Evolutionary conservation across 1,140 invertebrate genomes (phyloP), one percentile per base, ranked within the genome.

Genomic region (Eriocheir sinensis): DNA sequence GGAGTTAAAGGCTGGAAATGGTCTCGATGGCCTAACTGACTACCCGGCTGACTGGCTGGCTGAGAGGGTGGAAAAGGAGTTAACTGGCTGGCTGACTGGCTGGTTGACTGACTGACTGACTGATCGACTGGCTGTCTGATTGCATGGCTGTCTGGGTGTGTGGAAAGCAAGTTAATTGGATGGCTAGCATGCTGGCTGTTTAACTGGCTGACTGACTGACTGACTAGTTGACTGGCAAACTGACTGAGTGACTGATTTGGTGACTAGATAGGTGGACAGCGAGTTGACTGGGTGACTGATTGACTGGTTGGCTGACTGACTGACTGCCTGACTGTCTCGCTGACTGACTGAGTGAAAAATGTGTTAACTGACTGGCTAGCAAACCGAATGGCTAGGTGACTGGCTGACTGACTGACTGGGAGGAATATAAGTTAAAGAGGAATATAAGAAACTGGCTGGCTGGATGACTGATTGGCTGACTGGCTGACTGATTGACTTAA

Each of bases 1-100:
- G n/a, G 41, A 72, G 89, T 92, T 91, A 94, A 94, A 91, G 60
- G 94, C 89, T 92, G 94, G 94, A 94, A 86, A 91, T 44, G 41
- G 94, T 89, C 38, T n/a, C 86, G 48, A 30, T 89, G 48, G 93
- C 86, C 40, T 41, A 15, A 48, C 86, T 89, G 86, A 12, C 86
- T 89, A 38, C 36, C 60, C n/a, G 60, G 53, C 53, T 72, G 21
- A 21, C 6, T 72, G 6, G 53, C 6, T 6, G 27, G 27, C 21
- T 72, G 53, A 21, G 2, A 3, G 21, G 27, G 2, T 72, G 53
- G 60, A 21, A n/a, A 4, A n/a, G n/a, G 27, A 21, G 27, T n/a
- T 72, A n/a, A 21, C 60, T 72, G 53, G 21, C 53, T 72, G 21
- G 53, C 6, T 72, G 53, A 21, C 32, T 85, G 12, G 30, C n/a